Evolutionary conservation across 2,113 vertebrate genomes (phyloP), one percentile per base, ranked within the genome.

Genomic region (Calypte anna): DNA sequence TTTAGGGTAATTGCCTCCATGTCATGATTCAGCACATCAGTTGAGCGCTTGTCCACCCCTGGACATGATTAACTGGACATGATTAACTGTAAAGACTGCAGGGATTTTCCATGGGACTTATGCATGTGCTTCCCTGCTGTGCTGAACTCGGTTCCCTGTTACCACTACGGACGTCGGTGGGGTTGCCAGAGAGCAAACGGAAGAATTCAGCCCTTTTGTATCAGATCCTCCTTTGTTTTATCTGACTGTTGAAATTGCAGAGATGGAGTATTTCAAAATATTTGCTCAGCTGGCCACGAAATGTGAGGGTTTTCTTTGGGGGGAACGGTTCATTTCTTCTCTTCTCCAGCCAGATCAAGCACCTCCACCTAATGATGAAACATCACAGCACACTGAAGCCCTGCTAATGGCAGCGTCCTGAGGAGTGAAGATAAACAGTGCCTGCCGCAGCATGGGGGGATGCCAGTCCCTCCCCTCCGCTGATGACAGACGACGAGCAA

Each of bases 1-100:
- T 96, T 90, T 97, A 96, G 90, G 90, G 50, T 93, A 96, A 96
- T 95, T 96, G 93, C 91, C 76, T 64, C 27, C 13, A 16, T 82
- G 91, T 83, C 90, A 90, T 96, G 93, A 96, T 91, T 96, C 94
- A 94, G 91, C 5, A 7, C 77, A 93, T 95, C 95, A 94, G 75
- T 12, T 74, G 90, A 94, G 87, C 40, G 5, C 74, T 93, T 4
- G 25, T 88, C 94, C 91, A 88, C 80, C 93, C 77, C 94, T 96
- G 92, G 95, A 95, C 69, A 17, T 86, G 96, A 95, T 96, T 96
- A 96, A 96, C 90, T 94, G 95, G 91, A 90, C 82, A 75, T 94
- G 88, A 96, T 96, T 96, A 95, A 96, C 96, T 75, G 48, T 94
- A 90, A 96, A 88, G 94, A 96, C 86, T 20, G 4, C 73, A 81